Base-by-base conservation (phyloP, 1,140 invertebrate species). In the Dinoponera quadriceps region DNA sequence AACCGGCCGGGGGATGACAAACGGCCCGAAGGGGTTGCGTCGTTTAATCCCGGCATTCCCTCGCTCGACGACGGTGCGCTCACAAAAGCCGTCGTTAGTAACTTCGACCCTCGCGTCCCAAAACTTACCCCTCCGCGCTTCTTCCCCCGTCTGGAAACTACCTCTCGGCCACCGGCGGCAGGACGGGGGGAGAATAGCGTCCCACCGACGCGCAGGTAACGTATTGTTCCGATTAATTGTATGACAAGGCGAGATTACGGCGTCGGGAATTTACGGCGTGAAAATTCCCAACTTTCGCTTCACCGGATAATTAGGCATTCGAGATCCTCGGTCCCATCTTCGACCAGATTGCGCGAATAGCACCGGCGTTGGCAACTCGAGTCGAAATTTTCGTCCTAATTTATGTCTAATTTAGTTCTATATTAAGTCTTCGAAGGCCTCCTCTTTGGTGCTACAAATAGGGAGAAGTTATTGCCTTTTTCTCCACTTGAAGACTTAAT, bases 41-140 rank as follows among this genome's bases (percentile, higher is more conserved):
- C 78, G 77, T 82, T 90, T 88, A 86, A 89, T 89, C 85, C 85
- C 59, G 18, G 71, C 74, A 78, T 83, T 85, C 83, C 27, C 80
- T 71, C 66, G 51, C 85, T 59, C 60, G 65, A 29, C 81, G 66
- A 72, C 59, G 55, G 38, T 60, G 51, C 74, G 33, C 60, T 68
- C 78, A 89, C 89, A 91, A 91, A 90, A 90, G 90, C 90, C 90
- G 62, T 91, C 88, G 89, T 91, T 91, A 91, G 89, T 91, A 90
- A 91, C 88, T 91, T 87, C 78, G 71, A 68, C 71, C 75, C 82
- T 77, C 59, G n/a, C n/a, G 33, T 69, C 69, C 66, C 63, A 54
- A 59, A 88, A 78, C 73, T 78, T 62, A 73, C 57, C 77, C 68
- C 54, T 74, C 66, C 33, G 20, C 57, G n/a, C 22, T 22, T 73